Evolutionary conservation across 2,797 vertebrate genomes (phyloP), one percentile per base, ranked within the genome.

Genomic region (Micromesistius poutassou): DNA sequence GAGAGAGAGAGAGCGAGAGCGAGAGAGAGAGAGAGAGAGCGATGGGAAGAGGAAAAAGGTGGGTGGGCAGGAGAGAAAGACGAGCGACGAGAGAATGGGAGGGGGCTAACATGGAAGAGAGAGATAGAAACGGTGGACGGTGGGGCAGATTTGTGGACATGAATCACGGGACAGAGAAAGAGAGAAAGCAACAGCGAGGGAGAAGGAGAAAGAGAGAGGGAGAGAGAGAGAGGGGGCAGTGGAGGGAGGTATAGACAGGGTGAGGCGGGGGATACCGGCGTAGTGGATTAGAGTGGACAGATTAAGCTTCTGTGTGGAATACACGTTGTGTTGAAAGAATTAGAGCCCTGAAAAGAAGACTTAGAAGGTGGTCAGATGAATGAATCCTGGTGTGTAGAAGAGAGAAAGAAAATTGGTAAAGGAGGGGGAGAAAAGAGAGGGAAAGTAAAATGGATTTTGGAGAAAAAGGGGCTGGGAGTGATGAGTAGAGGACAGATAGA

Each of bases 201-300:
- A 55, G 6, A 75, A 74, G 78, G 76, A 50, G 62, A 30, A 16
- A 72, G 50, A 10, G 33, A 30, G 30, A 78, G 81, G 83, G 83
- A 71, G 71, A 72, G 76, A 35, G 74, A 76, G 86, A 84, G 83
- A 75, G 70, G 80, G 83, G 81, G 87, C 83, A 80, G 82, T 78
- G 79, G 83, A 80, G 88, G 83, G 90, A 76, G 75, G 77, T 35
- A 38, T 19, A 25, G 25, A 79, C 19, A 6, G n/a, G 33, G 31
- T 80, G 87, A 85, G 87, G 84, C 40, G 71, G 66, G 83, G 86
- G 86, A 78, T 38, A 73, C 50, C 75, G 50, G 81, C 88, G 82
- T 82, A 79, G 89, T 93, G 92, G 93, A 94, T 94, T 94, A 95
- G 92, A 90, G 87, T 78, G 89, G 86, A 88, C 89, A 93, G 93